A percentile compares a stretch with the other conserved stretches of the same genome.
Evolutionary conservation across 2,888 invertebrate species (phyloP).

Genomic region (Toxonevra muliebris): DNA sequence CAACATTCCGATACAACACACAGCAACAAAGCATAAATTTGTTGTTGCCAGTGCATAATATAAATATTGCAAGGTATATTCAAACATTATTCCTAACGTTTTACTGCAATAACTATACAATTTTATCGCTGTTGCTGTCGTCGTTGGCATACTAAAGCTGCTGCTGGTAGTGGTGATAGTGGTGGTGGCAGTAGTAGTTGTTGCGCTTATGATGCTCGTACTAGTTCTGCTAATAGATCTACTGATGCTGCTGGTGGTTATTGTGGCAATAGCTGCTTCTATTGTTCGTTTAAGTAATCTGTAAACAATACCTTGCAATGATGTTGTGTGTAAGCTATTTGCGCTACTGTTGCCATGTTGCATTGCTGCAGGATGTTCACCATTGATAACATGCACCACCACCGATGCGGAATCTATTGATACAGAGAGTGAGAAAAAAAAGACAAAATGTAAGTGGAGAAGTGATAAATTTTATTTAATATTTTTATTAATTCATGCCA

Average conservation of each 20-base stretch:
- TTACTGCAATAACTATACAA: background rate
- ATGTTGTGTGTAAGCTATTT: conserved; percentile 49
- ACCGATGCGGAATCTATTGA: conserved; percentile 78
- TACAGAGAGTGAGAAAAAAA: background rate
- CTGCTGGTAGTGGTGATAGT: conserved; percentile 24
- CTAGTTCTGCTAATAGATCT: background rate
- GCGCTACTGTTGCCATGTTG: conserved; percentile 67
- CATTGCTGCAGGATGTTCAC: conserved; percentile 75
- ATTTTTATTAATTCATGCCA: too few species aligned
- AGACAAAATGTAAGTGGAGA: background rate
- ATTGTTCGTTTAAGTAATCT: conserved; percentile 40
- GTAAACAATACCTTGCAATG: conserved; percentile 46
- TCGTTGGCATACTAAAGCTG: background rate
- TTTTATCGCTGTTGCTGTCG: conserved; percentile 3
- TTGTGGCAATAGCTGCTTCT: conserved; percentile 36
- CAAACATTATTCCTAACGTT: too few species aligned
- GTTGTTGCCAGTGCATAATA: too few species aligned
- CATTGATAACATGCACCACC: conserved; percentile 84
- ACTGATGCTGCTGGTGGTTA: conserved; percentile 26
- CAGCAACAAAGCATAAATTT: background rate
- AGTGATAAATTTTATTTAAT: background rate
- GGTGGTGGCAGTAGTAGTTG: conserved; percentile 6
- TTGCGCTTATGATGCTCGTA: conserved; percentile 13
- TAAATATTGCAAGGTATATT: too few species aligned
- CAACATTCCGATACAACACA: conserved; percentile 3